Evolutionary conservation across 2,113 vertebrate species (phyloP).

Genomic region (Monopterus albus): DNA sequence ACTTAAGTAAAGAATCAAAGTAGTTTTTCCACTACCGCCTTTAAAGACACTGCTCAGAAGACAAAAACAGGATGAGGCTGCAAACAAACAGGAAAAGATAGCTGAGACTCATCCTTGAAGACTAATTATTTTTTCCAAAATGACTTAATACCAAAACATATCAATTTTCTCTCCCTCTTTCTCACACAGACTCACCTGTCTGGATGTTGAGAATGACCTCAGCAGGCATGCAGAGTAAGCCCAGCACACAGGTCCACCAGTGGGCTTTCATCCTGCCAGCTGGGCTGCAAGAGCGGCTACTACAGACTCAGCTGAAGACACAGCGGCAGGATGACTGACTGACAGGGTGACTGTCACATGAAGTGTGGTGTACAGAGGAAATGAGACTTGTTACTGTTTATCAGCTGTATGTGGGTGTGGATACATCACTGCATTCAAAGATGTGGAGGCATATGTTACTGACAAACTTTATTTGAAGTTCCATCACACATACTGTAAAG

Average conservation of each 20-base stretch:
- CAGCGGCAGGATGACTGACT: not conserved
- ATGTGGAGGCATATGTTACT: not conserved
- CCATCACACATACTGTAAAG: too few species aligned
- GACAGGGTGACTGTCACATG: not conserved
- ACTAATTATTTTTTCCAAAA: not conserved
- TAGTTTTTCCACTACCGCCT: not conserved
- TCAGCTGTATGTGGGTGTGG: conserved; percentile 25
- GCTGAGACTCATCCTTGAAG: conserved; percentile 1
- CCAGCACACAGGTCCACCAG: conserved; percentile 61
- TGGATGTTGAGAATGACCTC: not conserved
- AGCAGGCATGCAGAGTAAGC: conserved; percentile 54
- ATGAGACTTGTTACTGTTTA: not conserved
- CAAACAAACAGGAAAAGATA: conserved; percentile 40
- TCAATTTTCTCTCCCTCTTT: not conserved
- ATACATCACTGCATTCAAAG: conserved; percentile 15
- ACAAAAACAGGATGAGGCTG: conserved; percentile 18
- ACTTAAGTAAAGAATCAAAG: not conserved
- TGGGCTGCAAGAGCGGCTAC: not conserved
- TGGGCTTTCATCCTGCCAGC: conserved; percentile 47
- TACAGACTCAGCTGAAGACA: not conserved
- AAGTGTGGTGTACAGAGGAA: conserved; percentile 41
- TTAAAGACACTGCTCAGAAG: not conserved
- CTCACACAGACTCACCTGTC: conserved; percentile 59
- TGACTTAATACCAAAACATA: not conserved
- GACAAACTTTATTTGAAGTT: too few species aligned